Base-by-base conservation (phyloP, 2,797 vertebrate genomes). In the Anomalospiza imberbis region DNA sequence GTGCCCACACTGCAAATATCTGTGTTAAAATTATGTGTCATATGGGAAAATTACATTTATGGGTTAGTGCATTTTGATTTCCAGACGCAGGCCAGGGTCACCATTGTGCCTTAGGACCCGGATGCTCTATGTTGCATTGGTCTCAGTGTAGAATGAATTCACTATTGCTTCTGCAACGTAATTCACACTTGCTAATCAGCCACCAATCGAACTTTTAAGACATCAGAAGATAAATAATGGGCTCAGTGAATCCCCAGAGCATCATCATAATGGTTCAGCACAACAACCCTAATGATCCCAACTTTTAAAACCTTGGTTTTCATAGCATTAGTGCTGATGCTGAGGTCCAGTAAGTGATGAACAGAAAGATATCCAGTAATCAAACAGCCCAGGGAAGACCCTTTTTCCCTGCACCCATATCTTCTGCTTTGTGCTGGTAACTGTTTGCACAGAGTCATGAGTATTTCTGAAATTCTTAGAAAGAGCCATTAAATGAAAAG, bases 111-210 rank as follows among this genome's bases (percentile, higher is more conserved):
- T 40, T 10, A 2, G 3, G 2, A 55, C 29, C 47, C 55, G 26
- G 15, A 5, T 13, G 22, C 14, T 80, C 28, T 42, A 8, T 61
- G 18, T 71, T 67, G 20, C 20, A 8, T 17, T 63, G 32, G 19
- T 81, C 32, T 60, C 55, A 18, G 20, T 18, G 26, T n/a, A 45
- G 34, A 60, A 60, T 24, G 13, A 44, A 44, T 57, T 84, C 26
- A 44, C 63, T 92, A 40, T 47, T 86, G 63, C 22, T 88, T 70
- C 72, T 67, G 55, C 32, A 73, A 48, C 0, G 4, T 73, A 88
- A 86, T 93, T 94, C 89, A 29, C 61, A 58, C 40, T 77, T 48
- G 48, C 42, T 93, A 82, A 91, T 95, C 87, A 88, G 79, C 76
- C 92, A 88, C 51, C 63, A 32, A 75, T 88, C 60, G 51, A 94